Evolutionary conservation across 2,888 invertebrate genomes (phyloP), one percentile per base, ranked within the genome.

Genomic region (Coleophora deauratella): DNA sequence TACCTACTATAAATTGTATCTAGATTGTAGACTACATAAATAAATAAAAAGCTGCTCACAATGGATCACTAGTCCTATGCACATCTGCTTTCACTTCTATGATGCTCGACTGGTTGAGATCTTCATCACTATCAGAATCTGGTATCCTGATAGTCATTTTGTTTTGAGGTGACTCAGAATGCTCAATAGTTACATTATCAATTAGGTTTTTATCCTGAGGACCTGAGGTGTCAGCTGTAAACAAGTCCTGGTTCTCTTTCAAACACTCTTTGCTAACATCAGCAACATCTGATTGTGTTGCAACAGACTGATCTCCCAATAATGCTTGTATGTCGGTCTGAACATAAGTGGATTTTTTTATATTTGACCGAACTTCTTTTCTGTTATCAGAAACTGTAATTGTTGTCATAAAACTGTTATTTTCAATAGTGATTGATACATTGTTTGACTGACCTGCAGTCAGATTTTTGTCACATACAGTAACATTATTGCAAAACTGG

Each of bases 61-160:
- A 45, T 44, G 57, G 50, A 40, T 65, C 62, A 60, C 57, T 64
- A 9, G 72, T 60, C 48, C 60, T 66, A 42, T 78, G 78, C 15
- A 78, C 60, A 43, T 77, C 72, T 43, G 72, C 79, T 40, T 51
- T 61, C 9, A 77, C 72, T 47, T 72, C 52, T 32, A 73, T 42
- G 27, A 59, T 53, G 27, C 54, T 58, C 45, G 60, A 59, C 30
- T 46, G 34, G 30, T 59, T 59, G 14, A 54, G 30, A 28, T 62
- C 61, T 34, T 57, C 52, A 49, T 78, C 78, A 57, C 66, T 68
- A 32, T 80, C 79, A n/a, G 79, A 73, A 45, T 78, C 78, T 42
- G 63, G 60, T 51, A 78, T 70, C 35, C 71, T 45, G 36, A 71
- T 15, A 56, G 49, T 47, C 56, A 49, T 47, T 42, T 51, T 55